Base-by-base conservation (phyloP, 2,797 vertebrate species). In the Oryzias sinensis region DNA sequence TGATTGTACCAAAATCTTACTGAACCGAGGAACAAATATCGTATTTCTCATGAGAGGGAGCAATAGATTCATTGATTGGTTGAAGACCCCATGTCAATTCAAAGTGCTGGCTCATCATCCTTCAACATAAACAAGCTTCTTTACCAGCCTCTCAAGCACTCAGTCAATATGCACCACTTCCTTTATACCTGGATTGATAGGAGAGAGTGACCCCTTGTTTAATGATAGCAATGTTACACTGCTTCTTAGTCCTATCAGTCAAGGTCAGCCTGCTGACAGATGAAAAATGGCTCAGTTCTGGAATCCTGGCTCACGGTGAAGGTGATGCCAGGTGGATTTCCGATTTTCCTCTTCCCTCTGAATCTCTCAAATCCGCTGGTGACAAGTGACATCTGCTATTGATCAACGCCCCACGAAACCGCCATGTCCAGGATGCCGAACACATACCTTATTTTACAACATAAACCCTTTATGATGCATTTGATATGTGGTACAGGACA, bases 271-370 rank as follows among this genome's bases (percentile, higher is more conserved):
- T 40, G 68, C 68, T 22, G 54, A 77, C 65, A 52, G 65, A 62
- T 53, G 81, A 90, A 84, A 77, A 76, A 89, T 81, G 75, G 63
- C 67, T 5, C 24, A 67, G 63, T 69, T 72, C 58, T 77, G 74
- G 73, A 70, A 81, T 70, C 70, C 52, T 20, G 54, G 72, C 61
- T 81, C 56, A 43, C 45, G 58, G 71, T 59, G 55, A 48, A 51
- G 61, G 62, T 47, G 65, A 69, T 59, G 62, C 40, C 58, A 52
- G 56, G 49, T 64, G 59, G 67, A 42, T 65, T 68, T 71, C 57
- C 37, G 25, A 62, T 66, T 56, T 45, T 69, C 73, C 77, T 9
- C 33, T 37, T 65, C 52, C 62, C 22, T 66, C 57, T 56, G 62
- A 46, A 37, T 76, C 47, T 45, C 65, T 53, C 56, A 72, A 55